A percentile compares a stretch with the other conserved stretches of the same genome.
Conservation (phyloP, 2,113 vertebrate species). For the Myrmecophaga tridactyla region DNA sequence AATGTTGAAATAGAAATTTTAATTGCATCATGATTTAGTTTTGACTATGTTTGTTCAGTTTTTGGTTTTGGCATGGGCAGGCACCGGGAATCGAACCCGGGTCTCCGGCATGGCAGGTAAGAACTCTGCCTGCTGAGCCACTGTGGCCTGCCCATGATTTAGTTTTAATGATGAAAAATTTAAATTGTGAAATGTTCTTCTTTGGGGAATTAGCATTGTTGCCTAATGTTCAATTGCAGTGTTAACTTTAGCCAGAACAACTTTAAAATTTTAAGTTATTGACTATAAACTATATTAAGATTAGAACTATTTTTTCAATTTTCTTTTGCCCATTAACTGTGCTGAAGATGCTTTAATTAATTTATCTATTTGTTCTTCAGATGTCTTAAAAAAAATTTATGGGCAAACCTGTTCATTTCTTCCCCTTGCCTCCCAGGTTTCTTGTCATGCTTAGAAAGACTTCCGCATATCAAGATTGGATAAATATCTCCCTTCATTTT, state of each 20-base stretch:
- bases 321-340: not conserved
- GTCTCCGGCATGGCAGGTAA: no score
- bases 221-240: not conserved
- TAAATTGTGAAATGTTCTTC: not conserved
- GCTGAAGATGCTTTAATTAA: not conserved
- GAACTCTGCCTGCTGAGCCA: no score
- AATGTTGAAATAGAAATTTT: not conserved
- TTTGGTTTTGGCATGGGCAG: no score
- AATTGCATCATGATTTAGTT: not conserved
- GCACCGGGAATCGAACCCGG: no score
- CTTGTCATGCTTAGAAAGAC: not conserved
- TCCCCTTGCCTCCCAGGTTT: not conserved
- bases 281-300: not conserved
- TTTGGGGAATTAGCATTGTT: not conserved
- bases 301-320: not conserved
- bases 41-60: no score
- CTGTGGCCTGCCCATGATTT: no score
- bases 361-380: not conserved
- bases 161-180: constrained; percentile 11
- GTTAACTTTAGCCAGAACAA: not conserved
- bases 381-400: not conserved
- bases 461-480: not conserved
- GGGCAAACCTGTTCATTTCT: not conserved
- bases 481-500: not conserved
- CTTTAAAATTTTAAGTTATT: not conserved